Evolutionary conservation across 2,888 invertebrate species (phyloP), one percentile per base, ranked within the genome.

Genomic region (Habrosyne pyritoides): DNA sequence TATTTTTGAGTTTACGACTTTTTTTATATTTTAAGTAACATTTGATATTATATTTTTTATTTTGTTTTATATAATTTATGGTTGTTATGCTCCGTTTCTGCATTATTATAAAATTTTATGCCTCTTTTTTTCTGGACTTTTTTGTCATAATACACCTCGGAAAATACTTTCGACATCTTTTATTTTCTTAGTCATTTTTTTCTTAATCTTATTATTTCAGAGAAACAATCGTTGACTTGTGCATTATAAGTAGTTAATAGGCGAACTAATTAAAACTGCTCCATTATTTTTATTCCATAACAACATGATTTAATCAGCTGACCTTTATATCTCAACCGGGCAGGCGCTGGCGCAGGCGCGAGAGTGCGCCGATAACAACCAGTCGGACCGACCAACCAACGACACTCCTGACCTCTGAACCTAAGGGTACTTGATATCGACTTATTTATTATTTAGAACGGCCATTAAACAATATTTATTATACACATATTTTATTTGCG

Each of bases 291-390:
- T 14, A 18, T 42, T 8, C 42, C 18, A 18, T 42, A 42, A 42
- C 42, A 42, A 42, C 42, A 42, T 42, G 8, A n/a, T 33, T 18
- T 26, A 52, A 36, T 21, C 22, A 21, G 12, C n/a, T n/a, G 36
- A 59, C 57, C 59, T 55, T 60, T 59, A 56, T 53, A 56, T 66
- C 64, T 59, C 61, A 55, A 69, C 64, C 56, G 53, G 28, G 18
- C 26, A 61, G 52, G 48, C 52, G 55, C 48, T 56, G 50, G 56
- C 52, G 55, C 48, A 58, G 50, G 56, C 49, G 60, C 52, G 26
- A 33, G 33, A 33, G 10, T 56, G 55, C 53, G 57, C 55, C 36
- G 42, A 42, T 42, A 42, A 42, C 14, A 18, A 18, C 42, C 42
- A 42, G 42, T 18, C 48, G 63, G 56, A 47, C 52, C 21, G 61